Evolutionary conservation across 2,113 vertebrate genomes (phyloP), one percentile per base, ranked within the genome.

Genomic region (Upupa epops): DNA sequence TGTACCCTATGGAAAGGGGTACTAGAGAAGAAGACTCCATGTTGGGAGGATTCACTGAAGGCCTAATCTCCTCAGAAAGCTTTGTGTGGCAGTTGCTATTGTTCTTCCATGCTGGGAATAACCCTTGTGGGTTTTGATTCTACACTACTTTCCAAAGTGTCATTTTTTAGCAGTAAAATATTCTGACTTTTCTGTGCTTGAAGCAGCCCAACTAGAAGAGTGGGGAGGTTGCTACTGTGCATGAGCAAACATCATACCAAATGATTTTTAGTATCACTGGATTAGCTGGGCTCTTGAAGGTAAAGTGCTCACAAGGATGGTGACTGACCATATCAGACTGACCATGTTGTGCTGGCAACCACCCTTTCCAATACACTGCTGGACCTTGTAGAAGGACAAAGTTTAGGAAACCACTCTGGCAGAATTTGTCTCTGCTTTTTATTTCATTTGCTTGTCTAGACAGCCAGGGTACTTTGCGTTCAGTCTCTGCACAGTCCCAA

Each of bases 191-290:
- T 52, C 32, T 54, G 37, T 49, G 46, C 32, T 12, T 11, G 10
- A n/a, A 46, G 28, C 61, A 72, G 37, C 46, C 46, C 78, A 65
- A 3, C 9, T 21, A 76, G 46, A 80, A 25, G 46, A 49, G 6
- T 31, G 21, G 52, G 34, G 58, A 42, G 55, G 25, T 25, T 32
- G 19, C 9, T 54, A 1, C 4, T 40, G 46, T 40, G 34, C 0
- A 1, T n/a, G 37, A n/a, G 11, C 11, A 34, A 69, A 6, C 32
- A 13, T 1, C 0, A 0, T 5, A 1, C 2, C 1, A 0, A 7
- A 22, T 56, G 61, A 45, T 9, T 71, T 52, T 82, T 58, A 34
- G 17, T 31, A 40, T 5, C 1, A 0, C 0, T 68, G 65, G 19
- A 4, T 56, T 80, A 55, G 22, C 37, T 3, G 8, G 26, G 12